A percentile compares a stretch with the other conserved stretches of the same genome.
phyloP scores from a whole-genome alignment of 1,140 invertebrate genomes.

The Caenorhabditis latens region DNA sequence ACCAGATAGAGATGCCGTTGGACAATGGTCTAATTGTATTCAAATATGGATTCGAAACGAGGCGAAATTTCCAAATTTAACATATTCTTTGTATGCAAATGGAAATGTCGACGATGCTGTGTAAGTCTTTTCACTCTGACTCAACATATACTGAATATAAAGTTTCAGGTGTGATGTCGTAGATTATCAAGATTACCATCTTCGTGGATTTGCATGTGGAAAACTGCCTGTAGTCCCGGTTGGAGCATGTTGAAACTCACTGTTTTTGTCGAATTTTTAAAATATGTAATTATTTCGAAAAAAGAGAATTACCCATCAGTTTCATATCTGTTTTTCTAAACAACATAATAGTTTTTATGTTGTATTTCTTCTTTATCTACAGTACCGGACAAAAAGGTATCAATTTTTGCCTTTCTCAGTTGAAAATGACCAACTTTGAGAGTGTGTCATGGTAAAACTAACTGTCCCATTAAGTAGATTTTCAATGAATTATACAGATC shows the following conservation, averaged over 20 bases:
- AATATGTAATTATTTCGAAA: too few relatives aligned
- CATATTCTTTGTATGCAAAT: background rate
- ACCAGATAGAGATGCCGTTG: background rate
- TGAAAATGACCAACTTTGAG: too few relatives aligned
- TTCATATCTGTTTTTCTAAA: too few relatives aligned
- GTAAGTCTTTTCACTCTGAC: background rate
- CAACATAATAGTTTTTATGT: too few relatives aligned
- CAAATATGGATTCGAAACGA: background rate
- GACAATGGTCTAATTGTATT: background rate
- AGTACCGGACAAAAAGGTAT: too few relatives aligned
- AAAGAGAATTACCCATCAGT: too few relatives aligned
- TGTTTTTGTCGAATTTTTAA: background rate
- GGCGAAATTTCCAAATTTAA: background rate
- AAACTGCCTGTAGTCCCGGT: background rate
- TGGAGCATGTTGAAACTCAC: background rate
- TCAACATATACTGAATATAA: background rate
- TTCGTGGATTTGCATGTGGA: constrained; percentile 24
- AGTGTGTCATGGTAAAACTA: too few relatives aligned
- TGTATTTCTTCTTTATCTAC: too few relatives aligned
- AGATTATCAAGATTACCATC: background rate
- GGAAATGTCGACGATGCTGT: background rate
- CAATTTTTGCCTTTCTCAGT: too few relatives aligned
- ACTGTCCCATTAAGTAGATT: too few relatives aligned
- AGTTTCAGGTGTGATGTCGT: background rate
- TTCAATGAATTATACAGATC: too few relatives aligned